phyloP scores from a whole-genome alignment of 1,140 invertebrate species.

The Eumeta japonica region DNA sequence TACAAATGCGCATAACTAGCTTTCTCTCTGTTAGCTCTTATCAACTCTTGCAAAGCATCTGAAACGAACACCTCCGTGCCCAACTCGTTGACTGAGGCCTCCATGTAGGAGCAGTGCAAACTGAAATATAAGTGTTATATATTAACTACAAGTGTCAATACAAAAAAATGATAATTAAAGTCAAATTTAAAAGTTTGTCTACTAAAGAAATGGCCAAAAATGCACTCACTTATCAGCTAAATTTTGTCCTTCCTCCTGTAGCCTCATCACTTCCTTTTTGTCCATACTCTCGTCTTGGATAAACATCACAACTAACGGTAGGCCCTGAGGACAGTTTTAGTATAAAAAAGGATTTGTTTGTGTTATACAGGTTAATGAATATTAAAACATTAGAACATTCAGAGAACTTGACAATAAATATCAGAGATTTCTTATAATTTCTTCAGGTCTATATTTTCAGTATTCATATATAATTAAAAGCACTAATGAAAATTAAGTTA shows the following conservation, averaged over 20 bases:
- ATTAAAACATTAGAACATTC: not conserved
- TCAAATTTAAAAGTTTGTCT: no score
- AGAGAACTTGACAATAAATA: no score
- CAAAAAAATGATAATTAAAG: no score
- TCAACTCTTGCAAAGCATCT: conserved; percentile 72
- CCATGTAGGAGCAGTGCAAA: conserved; percentile 85
- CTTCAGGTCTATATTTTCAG: no score
- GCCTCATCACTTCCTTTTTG: conserved; percentile 77
- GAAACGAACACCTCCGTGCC: conserved; percentile 65
- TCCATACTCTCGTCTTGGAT: conserved; percentile 80
- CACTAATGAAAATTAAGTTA: no score
- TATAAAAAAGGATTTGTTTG: conserved; percentile 5
- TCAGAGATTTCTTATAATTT: no score
- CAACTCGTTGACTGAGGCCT: conserved; percentile 71
- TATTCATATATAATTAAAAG: no score
- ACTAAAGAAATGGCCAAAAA: no score
- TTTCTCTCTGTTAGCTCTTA: conserved; percentile 76
- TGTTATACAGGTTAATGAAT: conserved; percentile 3
- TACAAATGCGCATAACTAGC: conserved; percentile 63
- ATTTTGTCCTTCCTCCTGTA: conserved; percentile 87
- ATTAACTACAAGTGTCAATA: not conserved
- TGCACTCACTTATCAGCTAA: conserved; percentile 76
- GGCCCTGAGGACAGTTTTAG: conserved; percentile 73
- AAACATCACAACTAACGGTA: conserved; percentile 89
- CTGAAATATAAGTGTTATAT: conserved; percentile 50